phyloP scores from a whole-genome alignment of 2,113 vertebrate genomes.

The Genyomyrus donnyi region DNA sequence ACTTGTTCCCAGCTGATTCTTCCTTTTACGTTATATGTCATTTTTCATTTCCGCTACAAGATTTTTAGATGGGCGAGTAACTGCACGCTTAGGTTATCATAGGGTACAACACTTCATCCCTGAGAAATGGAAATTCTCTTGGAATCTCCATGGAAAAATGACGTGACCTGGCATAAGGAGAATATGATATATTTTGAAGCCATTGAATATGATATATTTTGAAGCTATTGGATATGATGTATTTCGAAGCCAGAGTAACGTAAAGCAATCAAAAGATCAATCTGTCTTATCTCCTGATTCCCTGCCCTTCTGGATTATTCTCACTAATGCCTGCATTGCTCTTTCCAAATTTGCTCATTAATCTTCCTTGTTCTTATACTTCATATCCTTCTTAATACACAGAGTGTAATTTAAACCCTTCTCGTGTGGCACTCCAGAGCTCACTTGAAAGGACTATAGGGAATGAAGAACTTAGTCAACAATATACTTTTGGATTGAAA shows the following conservation, averaged over 20 bases:
- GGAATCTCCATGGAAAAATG: background rate
- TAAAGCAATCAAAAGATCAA: slow-evolving; percentile 37
- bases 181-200: slow-evolving; percentile 2
- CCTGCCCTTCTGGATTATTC: slow-evolving; percentile 32
- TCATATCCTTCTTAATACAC: slow-evolving; percentile 55
- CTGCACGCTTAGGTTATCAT: background rate
- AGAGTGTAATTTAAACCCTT: slow-evolving; percentile 32
- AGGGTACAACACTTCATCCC: background rate
- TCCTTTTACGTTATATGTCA: background rate
- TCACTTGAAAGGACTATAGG: slow-evolving; percentile 44
- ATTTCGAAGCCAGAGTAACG: slow-evolving; percentile 4
- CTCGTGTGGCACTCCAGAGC: slow-evolving; percentile 36
- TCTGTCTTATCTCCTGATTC: slow-evolving; percentile 35
- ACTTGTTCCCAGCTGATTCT: background rate
- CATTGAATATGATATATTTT: background rate
- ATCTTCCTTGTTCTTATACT: slow-evolving; percentile 67
- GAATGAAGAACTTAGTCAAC: slow-evolving; percentile 43
- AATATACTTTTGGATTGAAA: slow-evolving; percentile 33
- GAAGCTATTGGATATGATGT: background rate
- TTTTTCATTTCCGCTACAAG: background rate
- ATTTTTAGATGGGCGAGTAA: background rate
- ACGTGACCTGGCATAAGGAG: background rate
- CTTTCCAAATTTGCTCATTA: slow-evolving; percentile 63
- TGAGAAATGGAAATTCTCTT: background rate
- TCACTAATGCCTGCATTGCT: slow-evolving; percentile 54